Conservation (phyloP, 2,888 invertebrate genomes). For the Sclerodermus sp. region DNA sequence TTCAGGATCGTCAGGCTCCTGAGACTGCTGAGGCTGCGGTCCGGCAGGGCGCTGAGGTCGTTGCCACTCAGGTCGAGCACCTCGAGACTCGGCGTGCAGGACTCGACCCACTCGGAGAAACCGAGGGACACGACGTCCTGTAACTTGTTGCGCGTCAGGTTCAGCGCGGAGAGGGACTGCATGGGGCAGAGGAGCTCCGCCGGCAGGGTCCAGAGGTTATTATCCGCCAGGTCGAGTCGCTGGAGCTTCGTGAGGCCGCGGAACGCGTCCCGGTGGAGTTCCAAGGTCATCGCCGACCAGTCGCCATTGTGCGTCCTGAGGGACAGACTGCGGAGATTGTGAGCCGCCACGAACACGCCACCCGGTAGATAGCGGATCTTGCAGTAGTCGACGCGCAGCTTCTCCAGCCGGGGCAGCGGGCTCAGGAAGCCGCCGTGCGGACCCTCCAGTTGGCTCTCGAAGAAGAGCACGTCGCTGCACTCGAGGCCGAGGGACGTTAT, state of each 20-base stretch:
- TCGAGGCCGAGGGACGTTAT: constrained; percentile 70
- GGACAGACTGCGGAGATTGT: constrained; percentile 68
- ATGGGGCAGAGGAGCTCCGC: constrained; percentile 74
- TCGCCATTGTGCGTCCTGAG: constrained; percentile 77
- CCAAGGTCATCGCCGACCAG: constrained; percentile 79
- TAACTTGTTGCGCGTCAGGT: constrained; percentile 75
- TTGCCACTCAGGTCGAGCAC: constrained; percentile 74
- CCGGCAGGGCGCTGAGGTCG: constrained; percentile 71
- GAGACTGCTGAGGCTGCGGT: constrained; percentile 72
- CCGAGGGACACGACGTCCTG: constrained; percentile 77
- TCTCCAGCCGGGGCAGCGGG: constrained; percentile 67
- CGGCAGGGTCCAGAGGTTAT: constrained; percentile 77
- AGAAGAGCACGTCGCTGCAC: constrained; percentile 75
- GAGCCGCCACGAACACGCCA: constrained; percentile 69
- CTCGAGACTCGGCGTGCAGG: constrained; percentile 72
- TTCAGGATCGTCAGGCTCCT: constrained; percentile 70
- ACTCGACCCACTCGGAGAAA: constrained; percentile 72
- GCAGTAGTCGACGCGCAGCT: constrained; percentile 74
- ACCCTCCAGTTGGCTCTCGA: constrained; percentile 66
- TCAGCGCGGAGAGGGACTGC: constrained; percentile 69
- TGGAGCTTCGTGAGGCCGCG: constrained; percentile 70
- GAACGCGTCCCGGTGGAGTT: constrained; percentile 73
- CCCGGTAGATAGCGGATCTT: constrained; percentile 76
- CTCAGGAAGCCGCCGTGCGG: constrained; percentile 61
- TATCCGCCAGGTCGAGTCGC: constrained; percentile 72